phyloP scores from a whole-genome alignment of 2,797 vertebrate genomes.

The Anabas testudineus region DNA sequence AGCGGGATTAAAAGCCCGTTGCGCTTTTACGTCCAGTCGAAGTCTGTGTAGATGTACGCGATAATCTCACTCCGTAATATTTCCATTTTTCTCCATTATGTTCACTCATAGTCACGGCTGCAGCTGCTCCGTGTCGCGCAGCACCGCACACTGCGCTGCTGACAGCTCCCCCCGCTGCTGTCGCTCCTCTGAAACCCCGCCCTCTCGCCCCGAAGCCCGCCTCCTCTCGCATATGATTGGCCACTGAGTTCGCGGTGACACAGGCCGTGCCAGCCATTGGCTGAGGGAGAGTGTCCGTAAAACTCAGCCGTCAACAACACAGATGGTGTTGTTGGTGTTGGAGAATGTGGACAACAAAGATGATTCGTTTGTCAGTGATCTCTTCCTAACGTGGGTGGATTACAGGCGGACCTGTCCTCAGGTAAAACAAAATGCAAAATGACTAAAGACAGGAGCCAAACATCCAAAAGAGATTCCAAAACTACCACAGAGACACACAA shows the following conservation, averaged over 20 bases:
- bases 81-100: slow-evolving; percentile 63
- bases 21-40: slow-evolving; percentile 50
- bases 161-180: slow-evolving; percentile 49
- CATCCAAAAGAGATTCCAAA: background rate
- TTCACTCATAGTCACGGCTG: slow-evolving; percentile 36
- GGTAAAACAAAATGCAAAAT: background rate
- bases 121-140: background rate
- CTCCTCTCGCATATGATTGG: slow-evolving; percentile 11
- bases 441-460: background rate
- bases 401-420: background rate
- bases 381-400: background rate
- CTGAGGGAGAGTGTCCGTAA: slow-evolving; percentile 21
- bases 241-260: rapidly evolving
- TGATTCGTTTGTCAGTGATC: slow-evolving; percentile 39
- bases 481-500: background rate
- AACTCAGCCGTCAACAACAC: slow-evolving; percentile 70
- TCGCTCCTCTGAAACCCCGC: slow-evolving; percentile 27
- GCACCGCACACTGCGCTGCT: slow-evolving; percentile 31
- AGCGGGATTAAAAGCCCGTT: background rate
- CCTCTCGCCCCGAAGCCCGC: slow-evolving; percentile 25
- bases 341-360: slow-evolving; percentile 65
- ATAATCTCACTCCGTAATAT: slow-evolving; percentile 38
- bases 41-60: slow-evolving; percentile 16
- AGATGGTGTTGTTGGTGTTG: slow-evolving; percentile 71
- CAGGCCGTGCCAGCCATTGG: slow-evolving; percentile 12